A percentile compares a stretch with the other conserved stretches of the same genome.
Evolutionary conservation across 2,797 vertebrate genomes (phyloP).

Genomic region (Catharus ustulatus): DNA sequence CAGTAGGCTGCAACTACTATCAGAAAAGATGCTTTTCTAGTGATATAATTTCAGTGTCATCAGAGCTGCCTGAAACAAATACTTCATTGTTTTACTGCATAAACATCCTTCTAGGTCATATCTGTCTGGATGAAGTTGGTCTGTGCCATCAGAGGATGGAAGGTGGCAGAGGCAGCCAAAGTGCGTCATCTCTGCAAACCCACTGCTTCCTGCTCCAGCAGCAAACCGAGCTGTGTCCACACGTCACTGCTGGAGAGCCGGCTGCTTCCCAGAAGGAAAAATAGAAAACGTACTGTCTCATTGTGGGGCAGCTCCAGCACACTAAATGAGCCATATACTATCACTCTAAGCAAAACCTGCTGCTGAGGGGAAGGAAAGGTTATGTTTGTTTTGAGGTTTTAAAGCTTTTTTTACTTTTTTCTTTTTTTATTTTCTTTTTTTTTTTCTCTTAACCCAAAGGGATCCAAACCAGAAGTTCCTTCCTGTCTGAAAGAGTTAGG

Average conservation of each 20-base stretch:
- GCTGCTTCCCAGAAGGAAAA: slow-evolving; percentile 62
- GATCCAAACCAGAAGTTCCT: slow-evolving; percentile 55
- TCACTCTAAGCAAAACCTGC: slow-evolving; percentile 63
- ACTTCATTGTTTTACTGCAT: slow-evolving; percentile 9
- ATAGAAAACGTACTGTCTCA: slow-evolving; percentile 16
- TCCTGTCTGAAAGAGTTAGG: slow-evolving; percentile 32
- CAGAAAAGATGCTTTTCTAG: not conserved
- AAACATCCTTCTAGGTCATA: slow-evolving; percentile 13
- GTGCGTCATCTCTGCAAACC: slow-evolving; percentile 44
- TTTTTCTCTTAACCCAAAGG: not conserved
- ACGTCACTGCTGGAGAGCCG: not conserved
- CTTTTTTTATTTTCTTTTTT: not conserved
- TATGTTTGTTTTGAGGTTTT: slow-evolving; percentile 56
- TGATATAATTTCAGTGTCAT: not conserved
- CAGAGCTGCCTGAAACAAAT: slow-evolving; percentile 21
- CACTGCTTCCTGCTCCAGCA: slow-evolving; percentile 43
- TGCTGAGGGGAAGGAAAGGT: slow-evolving; percentile 59
- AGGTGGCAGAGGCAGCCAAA: slow-evolving; percentile 16
- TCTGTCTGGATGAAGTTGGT: not conserved
- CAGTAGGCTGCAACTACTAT: not conserved
- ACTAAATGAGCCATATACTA: slow-evolving; percentile 22
- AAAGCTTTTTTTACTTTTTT: not conserved
- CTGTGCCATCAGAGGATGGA: not conserved
- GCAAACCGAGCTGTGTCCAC: not conserved
- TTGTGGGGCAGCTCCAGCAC: slow-evolving; percentile 48